phyloP scores from a whole-genome alignment of 2,113 vertebrate genomes.

The Triplophysa dalaica region DNA sequence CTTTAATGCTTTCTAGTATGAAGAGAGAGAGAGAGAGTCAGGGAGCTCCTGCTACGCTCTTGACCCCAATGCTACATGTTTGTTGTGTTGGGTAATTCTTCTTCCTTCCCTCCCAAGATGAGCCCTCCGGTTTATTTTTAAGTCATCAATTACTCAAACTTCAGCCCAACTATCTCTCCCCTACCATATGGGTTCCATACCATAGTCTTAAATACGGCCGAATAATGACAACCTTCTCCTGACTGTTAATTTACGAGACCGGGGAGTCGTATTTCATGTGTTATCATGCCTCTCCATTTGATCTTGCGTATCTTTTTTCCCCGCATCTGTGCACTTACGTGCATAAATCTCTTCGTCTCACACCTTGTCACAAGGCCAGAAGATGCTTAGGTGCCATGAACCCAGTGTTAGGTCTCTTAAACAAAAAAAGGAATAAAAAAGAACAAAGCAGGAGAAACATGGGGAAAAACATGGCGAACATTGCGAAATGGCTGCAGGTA shows the following conservation, averaged over 20 bases:
- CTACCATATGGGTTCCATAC: conserved; percentile 90
- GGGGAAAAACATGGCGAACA: conserved; percentile 43
- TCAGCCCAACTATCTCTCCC: conserved; percentile 84
- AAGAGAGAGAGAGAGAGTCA: conserved; percentile 33
- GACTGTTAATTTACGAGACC: conserved; percentile 88
- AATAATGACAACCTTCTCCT: conserved; percentile 94
- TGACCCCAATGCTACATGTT: conserved; percentile 70
- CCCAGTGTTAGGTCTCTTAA: conserved; percentile 80
- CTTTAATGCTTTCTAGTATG: conserved; percentile 25
- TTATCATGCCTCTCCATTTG: conserved; percentile 90
- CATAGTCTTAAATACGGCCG: conserved; percentile 84
- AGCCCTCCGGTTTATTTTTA: conserved; percentile 86
- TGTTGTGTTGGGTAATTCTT: conserved; percentile 69
- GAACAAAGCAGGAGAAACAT: conserved; percentile 21
- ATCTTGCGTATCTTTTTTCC: conserved; percentile 85
- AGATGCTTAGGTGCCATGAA: conserved; percentile 80
- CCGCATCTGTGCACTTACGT: conserved; percentile 84
- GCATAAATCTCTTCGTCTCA: conserved; percentile 89
- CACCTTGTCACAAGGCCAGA: conserved; percentile 79
- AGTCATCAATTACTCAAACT: conserved; percentile 95
- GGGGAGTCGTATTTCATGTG: conserved; percentile 86
- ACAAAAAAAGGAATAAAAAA: conserved; percentile 40
- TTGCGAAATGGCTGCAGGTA: conserved; percentile 82
- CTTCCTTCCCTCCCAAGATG: conserved; percentile 78
- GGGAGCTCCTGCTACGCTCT: conserved; percentile 53